Percentiles rank a stretch among this genome's conserved stretches.
Evolutionary conservation across 1,140 invertebrate genomes (phyloP).

Genomic region (Pachypeltis micranthus): DNA sequence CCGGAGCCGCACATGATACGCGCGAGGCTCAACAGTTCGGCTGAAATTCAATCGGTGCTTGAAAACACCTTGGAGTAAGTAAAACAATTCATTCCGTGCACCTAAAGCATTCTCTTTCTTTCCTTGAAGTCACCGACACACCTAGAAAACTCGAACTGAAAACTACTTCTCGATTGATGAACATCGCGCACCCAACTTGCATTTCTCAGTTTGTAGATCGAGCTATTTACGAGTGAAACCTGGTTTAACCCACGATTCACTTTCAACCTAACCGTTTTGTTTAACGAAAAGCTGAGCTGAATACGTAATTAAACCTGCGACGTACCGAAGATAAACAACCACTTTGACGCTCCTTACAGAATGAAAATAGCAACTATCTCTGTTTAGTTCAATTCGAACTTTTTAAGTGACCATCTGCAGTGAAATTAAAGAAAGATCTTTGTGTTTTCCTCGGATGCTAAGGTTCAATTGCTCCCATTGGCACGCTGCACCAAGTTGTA

Average conservation of each 20-base stretch:
- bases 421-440: too few species aligned
- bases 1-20: neutral
- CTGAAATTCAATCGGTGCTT: neutral
- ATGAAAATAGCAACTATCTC: too few species aligned
- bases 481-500: too few species aligned
- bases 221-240: neutral
- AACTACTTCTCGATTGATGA: neutral
- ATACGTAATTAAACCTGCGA: neutral
- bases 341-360: neutral
- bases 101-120: neutral
- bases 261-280: neutral
- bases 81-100: neutral
- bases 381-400: too few species aligned
- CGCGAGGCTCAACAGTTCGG: neutral
- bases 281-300: neutral
- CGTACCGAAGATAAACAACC: neutral
- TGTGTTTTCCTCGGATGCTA: too few species aligned
- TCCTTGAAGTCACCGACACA: neutral
- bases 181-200: neutral
- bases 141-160: neutral
- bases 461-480: too few species aligned
- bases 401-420: too few species aligned
- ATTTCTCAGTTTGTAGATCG: neutral
- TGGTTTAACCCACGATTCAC: neutral
- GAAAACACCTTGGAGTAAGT: neutral